phyloP scores from a whole-genome alignment of 37 sponge, comb jelly and placozoan species.

The Ianthella basta region DNA sequence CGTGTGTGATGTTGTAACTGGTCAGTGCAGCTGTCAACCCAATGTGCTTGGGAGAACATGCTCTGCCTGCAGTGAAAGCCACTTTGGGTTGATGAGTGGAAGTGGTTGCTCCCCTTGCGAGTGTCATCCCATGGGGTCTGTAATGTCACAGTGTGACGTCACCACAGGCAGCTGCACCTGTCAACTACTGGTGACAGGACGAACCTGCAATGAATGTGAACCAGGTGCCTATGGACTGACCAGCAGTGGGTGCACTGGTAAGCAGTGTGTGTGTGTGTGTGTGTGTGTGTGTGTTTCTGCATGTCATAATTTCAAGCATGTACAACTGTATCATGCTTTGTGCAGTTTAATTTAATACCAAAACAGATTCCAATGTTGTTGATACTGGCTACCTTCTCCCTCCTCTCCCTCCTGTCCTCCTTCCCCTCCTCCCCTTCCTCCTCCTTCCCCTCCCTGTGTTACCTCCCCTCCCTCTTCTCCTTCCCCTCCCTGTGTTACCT shows the following conservation, averaged over 20 bases:
- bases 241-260: conserved; percentile 1
- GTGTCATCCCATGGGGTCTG: conserved; percentile 59
- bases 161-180: conserved; percentile 64
- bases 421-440: no score
- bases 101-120: background rate
- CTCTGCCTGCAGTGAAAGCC: background rate
- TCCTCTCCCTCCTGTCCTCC: no score
- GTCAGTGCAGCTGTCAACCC: conserved; percentile 28
- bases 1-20: conserved; percentile 14
- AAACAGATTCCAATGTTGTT: background rate
- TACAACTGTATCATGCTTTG: conserved; percentile 11
- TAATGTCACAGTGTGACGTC: conserved; percentile 37
- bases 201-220: background rate
- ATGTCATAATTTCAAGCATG: background rate
- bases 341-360: background rate
- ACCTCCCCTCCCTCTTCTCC: no score
- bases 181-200: conserved; percentile 64
- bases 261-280: background rate
- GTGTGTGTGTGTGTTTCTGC: conserved; percentile 11
- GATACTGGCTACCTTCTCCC: background rate
- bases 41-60: conserved; percentile 10
- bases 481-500: no score
- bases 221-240: background rate
- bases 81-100: background rate
- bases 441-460: no score